These are phyloP conservation scores for Scomberomorus guttatus DNA, from an alignment of 2,797 vertebrate species.

Conservation along the genomic window DNA sequence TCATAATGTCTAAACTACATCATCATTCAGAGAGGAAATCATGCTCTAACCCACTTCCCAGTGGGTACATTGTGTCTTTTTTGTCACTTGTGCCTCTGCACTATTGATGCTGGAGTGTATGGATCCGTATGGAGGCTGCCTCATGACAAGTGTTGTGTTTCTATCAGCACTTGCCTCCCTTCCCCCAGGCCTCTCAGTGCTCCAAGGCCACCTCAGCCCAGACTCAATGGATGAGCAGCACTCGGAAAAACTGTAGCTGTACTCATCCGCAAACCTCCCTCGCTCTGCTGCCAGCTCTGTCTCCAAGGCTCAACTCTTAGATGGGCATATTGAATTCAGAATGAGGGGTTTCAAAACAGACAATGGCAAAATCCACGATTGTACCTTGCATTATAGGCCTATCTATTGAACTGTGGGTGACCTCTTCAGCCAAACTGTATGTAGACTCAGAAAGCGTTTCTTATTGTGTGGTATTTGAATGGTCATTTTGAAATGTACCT, in stretches of 20 bases:
- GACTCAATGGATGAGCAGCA: slow-evolving; percentile 76
- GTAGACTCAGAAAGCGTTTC: slow-evolving; percentile 36
- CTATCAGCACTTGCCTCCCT: slow-evolving; percentile 45
- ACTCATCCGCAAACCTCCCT: slow-evolving; percentile 56
- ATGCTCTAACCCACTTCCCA: background rate
- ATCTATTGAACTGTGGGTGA: slow-evolving; percentile 37
- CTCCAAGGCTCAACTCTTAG: slow-evolving; percentile 62
- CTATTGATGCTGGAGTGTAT: slow-evolving; percentile 31
- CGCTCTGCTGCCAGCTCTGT: slow-evolving; percentile 50
- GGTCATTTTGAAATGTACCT: slow-evolving; percentile 58
- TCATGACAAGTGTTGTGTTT: slow-evolving; percentile 68
- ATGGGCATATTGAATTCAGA: slow-evolving; percentile 60
- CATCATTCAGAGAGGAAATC: background rate
- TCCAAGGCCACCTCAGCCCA: slow-evolving; percentile 79
- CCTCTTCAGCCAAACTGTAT: slow-evolving; percentile 31
- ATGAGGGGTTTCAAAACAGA: slow-evolving; percentile 54
- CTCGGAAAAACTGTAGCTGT: slow-evolving; percentile 61
- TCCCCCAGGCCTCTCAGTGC: slow-evolving; percentile 60
- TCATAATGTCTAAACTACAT: background rate
- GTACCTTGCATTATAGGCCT: slow-evolving; percentile 42
- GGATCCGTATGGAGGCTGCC: slow-evolving; percentile 52
- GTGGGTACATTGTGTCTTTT: background rate
- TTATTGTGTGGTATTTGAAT: slow-evolving; percentile 48
- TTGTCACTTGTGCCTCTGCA: slow-evolving; percentile 25
- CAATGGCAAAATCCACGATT: slow-evolving; percentile 51